Evolutionary conservation across 2,113 vertebrate genomes (phyloP).

Genomic region (Trogon melanurus): DNA sequence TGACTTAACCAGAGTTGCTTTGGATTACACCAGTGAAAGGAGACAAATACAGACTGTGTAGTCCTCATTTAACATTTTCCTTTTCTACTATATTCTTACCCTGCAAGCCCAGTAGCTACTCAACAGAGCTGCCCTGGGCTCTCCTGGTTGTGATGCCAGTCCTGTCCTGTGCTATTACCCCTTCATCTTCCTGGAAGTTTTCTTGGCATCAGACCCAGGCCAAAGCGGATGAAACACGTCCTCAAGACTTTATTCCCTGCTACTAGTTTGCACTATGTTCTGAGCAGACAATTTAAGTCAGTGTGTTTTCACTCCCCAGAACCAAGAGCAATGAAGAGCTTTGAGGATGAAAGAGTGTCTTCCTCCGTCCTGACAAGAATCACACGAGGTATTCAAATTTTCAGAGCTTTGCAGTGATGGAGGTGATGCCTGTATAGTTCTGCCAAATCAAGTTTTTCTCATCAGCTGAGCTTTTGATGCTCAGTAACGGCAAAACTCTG

Average conservation of each 20-base stretch:
- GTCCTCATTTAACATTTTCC: background rate
- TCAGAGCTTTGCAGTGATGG: background rate
- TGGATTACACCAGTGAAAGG: background rate
- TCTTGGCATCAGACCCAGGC: background rate
- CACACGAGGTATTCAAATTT: background rate
- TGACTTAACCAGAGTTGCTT: background rate
- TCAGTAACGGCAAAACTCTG: background rate
- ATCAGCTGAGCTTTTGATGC: background rate
- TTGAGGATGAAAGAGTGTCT: background rate
- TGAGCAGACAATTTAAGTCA: background rate
- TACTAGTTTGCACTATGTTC: background rate
- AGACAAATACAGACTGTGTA: background rate
- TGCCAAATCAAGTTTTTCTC: background rate
- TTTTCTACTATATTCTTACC: fast-evolving
- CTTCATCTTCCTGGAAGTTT: background rate
- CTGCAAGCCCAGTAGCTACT: background rate
- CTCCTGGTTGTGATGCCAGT: background rate
- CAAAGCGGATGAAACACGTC: background rate
- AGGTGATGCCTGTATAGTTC: background rate
- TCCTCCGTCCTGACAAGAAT: background rate
- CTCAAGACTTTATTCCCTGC: background rate
- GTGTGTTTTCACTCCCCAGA: background rate
- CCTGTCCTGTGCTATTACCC: fast-evolving
- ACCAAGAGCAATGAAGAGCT: background rate
- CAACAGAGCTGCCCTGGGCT: background rate